phyloP scores from a whole-genome alignment of 2,888 invertebrate genomes.

The Sarcophaga carnaria region DNA sequence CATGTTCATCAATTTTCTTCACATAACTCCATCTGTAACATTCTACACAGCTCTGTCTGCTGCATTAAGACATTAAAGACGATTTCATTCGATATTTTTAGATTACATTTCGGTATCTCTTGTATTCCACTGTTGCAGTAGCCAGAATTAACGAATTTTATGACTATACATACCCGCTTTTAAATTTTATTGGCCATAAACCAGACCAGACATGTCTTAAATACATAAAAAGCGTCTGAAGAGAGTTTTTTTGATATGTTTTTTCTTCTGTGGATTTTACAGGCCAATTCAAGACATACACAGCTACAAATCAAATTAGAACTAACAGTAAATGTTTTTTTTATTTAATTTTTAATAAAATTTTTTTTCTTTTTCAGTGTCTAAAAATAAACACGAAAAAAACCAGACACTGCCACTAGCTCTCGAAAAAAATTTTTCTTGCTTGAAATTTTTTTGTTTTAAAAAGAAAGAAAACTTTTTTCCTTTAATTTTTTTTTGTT shows the following conservation, averaged over 20 bases:
- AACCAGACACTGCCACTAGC: background rate
- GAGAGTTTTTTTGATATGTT: background rate
- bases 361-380: slow-evolving; percentile 7
- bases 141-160: background rate
- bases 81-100: too few species aligned
- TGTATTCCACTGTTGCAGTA: slow-evolving; percentile 1
- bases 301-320: slow-evolving; percentile 51
- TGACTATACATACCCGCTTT: background rate
- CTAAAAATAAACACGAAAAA: background rate
- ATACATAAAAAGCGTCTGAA: background rate
- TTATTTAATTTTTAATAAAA: background rate
- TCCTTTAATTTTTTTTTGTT: too few species aligned
- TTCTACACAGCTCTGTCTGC: too few species aligned
- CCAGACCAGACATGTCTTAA: slow-evolving; percentile 11
- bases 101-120: background rate
- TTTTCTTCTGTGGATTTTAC: slow-evolving; percentile 8
- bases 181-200: background rate
- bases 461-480: too few species aligned
- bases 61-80: too few species aligned
- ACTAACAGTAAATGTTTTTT: slow-evolving; percentile 49
- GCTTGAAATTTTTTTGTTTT: background rate
- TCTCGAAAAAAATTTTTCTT: background rate
- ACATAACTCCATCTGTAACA: too few species aligned
- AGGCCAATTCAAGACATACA: slow-evolving; percentile 17
- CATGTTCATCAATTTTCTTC: too few species aligned